These are phyloP conservation scores for Rhagonycha lutea DNA, from an alignment of 2,888 invertebrate genomes.

Conservation along the genomic window DNA sequence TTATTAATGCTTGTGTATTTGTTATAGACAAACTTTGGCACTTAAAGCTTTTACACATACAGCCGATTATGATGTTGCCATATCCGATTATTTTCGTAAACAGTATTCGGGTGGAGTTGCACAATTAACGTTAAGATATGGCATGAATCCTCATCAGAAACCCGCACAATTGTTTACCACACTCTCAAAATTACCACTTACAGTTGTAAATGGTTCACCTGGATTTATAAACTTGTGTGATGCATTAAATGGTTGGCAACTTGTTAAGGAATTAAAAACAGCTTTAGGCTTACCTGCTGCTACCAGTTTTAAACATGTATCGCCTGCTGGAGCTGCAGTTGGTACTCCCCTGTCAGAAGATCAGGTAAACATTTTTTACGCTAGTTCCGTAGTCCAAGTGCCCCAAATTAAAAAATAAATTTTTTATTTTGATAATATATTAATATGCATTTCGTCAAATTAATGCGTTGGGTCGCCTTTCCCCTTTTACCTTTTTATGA, in stretches of 20 bases:
- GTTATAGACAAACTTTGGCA: constrained; percentile 73
- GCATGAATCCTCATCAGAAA: constrained; percentile 98
- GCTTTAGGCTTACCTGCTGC: constrained; percentile 87
- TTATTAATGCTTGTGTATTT: background rate
- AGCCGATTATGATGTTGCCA: constrained; percentile 90
- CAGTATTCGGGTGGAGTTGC: constrained; percentile 79
- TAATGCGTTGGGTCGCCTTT: too few relatives aligned
- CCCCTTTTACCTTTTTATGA: too few relatives aligned
- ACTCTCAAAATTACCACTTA: constrained; percentile 77
- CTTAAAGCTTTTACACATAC: constrained; percentile 97
- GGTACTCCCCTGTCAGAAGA: constrained; percentile 76
- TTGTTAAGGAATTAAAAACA: constrained; percentile 84
- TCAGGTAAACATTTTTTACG: constrained; percentile 57
- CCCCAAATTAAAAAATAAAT: too few relatives aligned
- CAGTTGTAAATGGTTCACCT: constrained; percentile 90
- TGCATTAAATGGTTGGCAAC: constrained; percentile 96
- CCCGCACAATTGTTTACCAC: constrained; percentile 91
- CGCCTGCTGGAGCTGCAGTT: constrained; percentile 96
- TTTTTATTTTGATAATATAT: background rate
- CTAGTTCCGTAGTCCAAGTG: too few relatives aligned
- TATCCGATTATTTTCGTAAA: constrained; percentile 93
- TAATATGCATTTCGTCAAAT: background rate
- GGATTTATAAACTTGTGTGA: constrained; percentile 98
- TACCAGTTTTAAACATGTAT: constrained; percentile 97
- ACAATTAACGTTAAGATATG: constrained; percentile 88